Percentiles rank a stretch among this genome's conserved stretches.
Evolutionary conservation across 2,797 vertebrate genomes (phyloP).

Genomic region (Lacerta agilis): DNA sequence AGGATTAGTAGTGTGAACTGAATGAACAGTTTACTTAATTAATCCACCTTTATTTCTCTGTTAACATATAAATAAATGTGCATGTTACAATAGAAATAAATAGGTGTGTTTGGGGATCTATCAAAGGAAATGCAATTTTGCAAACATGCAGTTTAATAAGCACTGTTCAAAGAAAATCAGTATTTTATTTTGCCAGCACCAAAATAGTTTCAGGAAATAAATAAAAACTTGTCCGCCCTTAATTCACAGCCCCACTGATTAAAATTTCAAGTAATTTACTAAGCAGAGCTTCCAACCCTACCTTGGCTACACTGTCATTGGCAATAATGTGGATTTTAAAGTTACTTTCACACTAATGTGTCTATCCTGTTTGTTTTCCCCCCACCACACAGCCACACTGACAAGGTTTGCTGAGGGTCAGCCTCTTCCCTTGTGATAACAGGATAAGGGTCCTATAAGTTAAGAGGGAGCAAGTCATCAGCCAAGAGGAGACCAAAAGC

Average conservation of each 20-base stretch:
- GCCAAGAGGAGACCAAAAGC: not conserved
- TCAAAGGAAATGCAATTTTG: not conserved
- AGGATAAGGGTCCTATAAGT: not conserved
- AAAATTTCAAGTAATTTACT: not conserved
- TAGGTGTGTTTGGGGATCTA: not conserved
- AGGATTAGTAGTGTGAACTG: not conserved
- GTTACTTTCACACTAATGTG: not conserved
- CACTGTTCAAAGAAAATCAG: not conserved
- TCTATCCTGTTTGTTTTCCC: not conserved
- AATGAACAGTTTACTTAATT: not conserved
- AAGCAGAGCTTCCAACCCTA: not conserved
- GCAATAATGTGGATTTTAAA: not conserved
- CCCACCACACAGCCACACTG: not conserved
- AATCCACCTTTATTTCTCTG: not conserved
- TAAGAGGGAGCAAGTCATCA: not conserved
- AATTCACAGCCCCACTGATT: not conserved
- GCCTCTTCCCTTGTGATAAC: not conserved
- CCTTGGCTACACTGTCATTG: not conserved
- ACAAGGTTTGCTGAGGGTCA: not conserved
- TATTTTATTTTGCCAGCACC: not conserved
- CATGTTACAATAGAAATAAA: not conserved
- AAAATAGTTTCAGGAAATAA: not conserved
- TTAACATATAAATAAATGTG: not conserved
- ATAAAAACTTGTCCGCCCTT: not conserved
- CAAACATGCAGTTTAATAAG: not conserved